Percentiles rank a stretch among this genome's conserved stretches.
These are phyloP conservation scores for Myotis daubentonii DNA, from an alignment of 2,797 vertebrate genomes.

Conservation along the genomic window DNA sequence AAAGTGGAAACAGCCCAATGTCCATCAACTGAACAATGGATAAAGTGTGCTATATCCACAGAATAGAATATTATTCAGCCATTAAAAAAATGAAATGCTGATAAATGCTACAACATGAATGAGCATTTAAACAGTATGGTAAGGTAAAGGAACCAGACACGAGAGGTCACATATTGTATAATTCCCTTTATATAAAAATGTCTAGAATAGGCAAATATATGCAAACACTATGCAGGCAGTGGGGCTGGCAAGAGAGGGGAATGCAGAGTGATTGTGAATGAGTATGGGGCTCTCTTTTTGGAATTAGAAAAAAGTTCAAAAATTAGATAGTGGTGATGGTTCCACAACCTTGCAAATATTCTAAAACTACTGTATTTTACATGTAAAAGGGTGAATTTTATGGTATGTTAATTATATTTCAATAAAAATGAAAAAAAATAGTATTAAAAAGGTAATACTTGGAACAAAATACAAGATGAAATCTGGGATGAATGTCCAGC, in stretches of 20 bases:
- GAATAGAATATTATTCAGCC: neutral
- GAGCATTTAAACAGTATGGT: neutral
- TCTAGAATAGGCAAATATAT: neutral
- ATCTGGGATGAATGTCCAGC: neutral
- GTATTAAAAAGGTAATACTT: neutral
- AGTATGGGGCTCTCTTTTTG: neutral
- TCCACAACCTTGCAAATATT: neutral
- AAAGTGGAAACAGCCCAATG: neutral
- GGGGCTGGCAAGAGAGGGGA: neutral
- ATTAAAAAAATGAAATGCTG: neutral
- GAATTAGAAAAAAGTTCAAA: neutral
- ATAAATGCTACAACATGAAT: neutral
- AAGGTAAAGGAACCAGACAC: neutral
- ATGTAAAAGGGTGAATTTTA: neutral
- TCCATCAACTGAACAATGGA: neutral
- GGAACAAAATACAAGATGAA: neutral
- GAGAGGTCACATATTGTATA: neutral
- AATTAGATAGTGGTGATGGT: neutral
- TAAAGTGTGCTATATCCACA: neutral
- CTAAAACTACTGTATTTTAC: neutral
- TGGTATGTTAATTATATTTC: neutral
- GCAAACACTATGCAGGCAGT: neutral
- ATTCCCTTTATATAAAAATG: neutral
- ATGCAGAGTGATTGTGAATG: neutral
- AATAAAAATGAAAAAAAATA: slow-evolving; percentile 20